Evolutionary conservation across 2,113 vertebrate species (phyloP).

Genomic region (Naja naja): DNA sequence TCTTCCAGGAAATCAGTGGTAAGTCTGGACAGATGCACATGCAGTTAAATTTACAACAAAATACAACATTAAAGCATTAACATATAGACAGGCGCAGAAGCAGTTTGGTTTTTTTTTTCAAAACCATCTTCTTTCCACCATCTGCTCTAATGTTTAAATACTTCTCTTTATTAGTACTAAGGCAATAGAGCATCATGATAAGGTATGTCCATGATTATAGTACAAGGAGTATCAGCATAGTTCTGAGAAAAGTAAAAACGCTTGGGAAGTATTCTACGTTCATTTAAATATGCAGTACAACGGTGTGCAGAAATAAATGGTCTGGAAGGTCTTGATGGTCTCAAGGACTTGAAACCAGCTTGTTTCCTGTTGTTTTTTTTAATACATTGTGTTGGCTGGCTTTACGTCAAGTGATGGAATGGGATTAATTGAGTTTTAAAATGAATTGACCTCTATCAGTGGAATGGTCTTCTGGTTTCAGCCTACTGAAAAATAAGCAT

Average conservation of each 20-base stretch:
- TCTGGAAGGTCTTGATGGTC: background rate
- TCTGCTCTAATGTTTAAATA: background rate
- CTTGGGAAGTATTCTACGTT: background rate
- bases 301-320: background rate
- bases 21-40: background rate
- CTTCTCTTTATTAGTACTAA: background rate
- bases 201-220: background rate
- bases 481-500: background rate
- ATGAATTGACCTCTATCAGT: background rate
- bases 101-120: background rate
- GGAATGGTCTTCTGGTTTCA: background rate
- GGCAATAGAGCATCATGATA: background rate
- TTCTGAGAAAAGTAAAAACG: background rate
- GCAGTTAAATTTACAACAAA: background rate
- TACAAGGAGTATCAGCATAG: background rate
- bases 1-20: background rate
- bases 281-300: background rate
- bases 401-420: no score
- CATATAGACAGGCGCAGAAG: background rate
- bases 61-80: background rate
- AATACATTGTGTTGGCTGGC: no score
- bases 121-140: background rate
- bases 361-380: background rate
- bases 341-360: background rate
- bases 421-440: background rate